Conservation (phyloP, 1,140 invertebrate genomes). For the Uloborus diversus region DNA sequence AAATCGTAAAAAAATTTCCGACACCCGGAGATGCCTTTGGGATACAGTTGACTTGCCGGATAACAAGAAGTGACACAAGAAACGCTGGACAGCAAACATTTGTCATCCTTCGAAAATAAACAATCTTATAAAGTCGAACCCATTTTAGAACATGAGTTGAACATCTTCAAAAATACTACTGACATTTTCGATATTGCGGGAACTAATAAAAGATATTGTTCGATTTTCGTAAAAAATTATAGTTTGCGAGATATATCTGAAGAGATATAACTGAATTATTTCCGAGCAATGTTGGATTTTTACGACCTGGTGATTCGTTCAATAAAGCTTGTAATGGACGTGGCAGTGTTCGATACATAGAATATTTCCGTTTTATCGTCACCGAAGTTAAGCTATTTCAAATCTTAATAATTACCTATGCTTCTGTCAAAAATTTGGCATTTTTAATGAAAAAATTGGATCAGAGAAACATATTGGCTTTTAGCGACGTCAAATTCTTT, state of each 20-base stretch:
- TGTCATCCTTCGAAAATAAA: no score
- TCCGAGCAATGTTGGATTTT: neutral
- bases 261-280: neutral
- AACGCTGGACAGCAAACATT: neutral
- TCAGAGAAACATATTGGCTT: neutral
- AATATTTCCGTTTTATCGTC: conserved; percentile 9
- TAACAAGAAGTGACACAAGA: neutral
- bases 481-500: conserved; percentile 17
- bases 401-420: conserved; percentile 1
- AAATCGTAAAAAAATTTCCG: neutral
- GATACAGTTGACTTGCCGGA: neutral
- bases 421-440: neutral
- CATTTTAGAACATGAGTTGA: no score
- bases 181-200: conserved; percentile 20
- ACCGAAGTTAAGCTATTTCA: neutral
- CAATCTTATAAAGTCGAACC: no score
- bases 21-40: neutral
- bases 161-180: no score
- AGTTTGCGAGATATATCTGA: neutral
- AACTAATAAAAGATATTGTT: no score
- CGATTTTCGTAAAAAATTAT: neutral
- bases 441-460: conserved; percentile 13
- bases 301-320: neutral
- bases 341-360: neutral
- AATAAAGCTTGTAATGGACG: neutral